Evolutionary conservation across 2,888 invertebrate species (phyloP).

Genomic region (Limnephilus lunatus): DNA sequence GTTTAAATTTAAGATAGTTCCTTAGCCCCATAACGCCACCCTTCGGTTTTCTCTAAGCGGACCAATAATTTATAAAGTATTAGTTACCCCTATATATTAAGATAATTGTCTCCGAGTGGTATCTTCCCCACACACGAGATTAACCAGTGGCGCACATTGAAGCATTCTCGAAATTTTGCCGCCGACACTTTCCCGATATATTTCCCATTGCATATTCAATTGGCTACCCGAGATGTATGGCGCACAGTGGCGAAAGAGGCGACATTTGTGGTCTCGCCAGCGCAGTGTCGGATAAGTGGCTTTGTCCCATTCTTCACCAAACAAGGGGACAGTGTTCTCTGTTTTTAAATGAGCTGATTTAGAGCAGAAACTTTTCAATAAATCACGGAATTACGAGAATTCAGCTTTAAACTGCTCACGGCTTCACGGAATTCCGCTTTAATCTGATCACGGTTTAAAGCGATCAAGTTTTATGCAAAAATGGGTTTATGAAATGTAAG

Average conservation of each 20-base stretch:
- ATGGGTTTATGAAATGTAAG: neutral
- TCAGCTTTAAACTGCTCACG: neutral
- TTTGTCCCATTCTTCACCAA: slow-evolving; percentile 28
- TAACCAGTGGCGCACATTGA: slow-evolving; percentile 19
- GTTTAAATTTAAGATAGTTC: neutral
- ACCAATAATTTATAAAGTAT: slow-evolving; percentile 31
- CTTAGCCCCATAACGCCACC: neutral
- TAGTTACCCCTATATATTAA: slow-evolving; percentile 24
- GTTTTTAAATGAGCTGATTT: slow-evolving; percentile 5
- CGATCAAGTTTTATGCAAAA: neutral
- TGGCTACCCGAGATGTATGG: slow-evolving; percentile 20
- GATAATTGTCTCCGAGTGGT: slow-evolving; percentile 22
- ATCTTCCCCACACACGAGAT: slow-evolving; percentile 20
- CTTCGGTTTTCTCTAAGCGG: neutral
- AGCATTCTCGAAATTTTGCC: neutral
- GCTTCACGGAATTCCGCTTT: neutral
- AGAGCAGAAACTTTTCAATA: neutral
- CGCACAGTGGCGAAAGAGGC: slow-evolving; percentile 9
- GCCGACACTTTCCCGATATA: slow-evolving; percentile 42
- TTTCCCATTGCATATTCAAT: slow-evolving; percentile 56
- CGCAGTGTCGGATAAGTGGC: slow-evolving; percentile 50
- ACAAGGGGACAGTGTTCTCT: slow-evolving; percentile 9
- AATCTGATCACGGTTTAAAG: neutral
- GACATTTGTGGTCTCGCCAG: slow-evolving; percentile 37
- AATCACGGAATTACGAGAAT: slow-evolving; percentile 8